These are phyloP conservation scores for Phacellophora camtschatica DNA, from an alignment of 30 jellyfish, hydroid and myxozoan genomes.

Conservation along the genomic window DNA sequence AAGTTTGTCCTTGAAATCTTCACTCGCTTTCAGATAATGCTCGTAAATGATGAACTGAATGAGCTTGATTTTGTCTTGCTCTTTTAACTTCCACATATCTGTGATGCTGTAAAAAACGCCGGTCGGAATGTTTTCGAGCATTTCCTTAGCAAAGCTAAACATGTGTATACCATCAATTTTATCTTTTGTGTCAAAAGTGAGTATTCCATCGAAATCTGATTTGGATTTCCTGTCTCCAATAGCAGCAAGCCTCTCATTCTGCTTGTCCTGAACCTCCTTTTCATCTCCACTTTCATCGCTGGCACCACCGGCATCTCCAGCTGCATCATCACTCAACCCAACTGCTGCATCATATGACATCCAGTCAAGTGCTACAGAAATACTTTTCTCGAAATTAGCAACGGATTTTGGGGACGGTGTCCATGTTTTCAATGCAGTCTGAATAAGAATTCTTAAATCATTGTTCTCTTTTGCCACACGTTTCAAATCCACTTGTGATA, in stretches of 20 bases:
- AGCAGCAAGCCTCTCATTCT: constrained; percentile 21
- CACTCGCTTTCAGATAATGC: not conserved
- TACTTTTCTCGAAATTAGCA: not conserved
- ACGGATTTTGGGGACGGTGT: constrained; percentile 1
- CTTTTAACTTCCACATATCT: constrained; percentile 38
- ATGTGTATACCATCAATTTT: not conserved
- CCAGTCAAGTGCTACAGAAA: constrained; percentile 1
- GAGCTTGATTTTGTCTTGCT: constrained; percentile 8
- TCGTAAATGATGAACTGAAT: constrained; percentile 8
- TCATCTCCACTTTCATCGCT: constrained; percentile 54
- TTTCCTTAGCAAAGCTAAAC: constrained; percentile 12
- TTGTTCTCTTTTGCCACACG: not conserved
- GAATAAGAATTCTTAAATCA: not conserved
- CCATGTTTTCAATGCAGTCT: constrained; percentile 39
- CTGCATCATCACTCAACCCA: constrained; percentile 6
- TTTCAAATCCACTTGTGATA: not conserved
- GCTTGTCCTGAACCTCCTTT: constrained; percentile 26
- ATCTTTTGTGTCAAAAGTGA: not conserved
- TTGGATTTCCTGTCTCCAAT: not conserved
- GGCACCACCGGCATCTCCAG: constrained; percentile 2
- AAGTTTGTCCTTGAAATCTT: constrained; percentile 11
- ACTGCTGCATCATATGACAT: not conserved
- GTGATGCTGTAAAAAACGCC: not conserved
- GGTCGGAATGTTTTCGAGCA: not conserved
- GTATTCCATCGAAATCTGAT: not conserved